Base-by-base conservation (phyloP, 2,888 invertebrate genomes). In the Tetragonula carbonaria region DNA sequence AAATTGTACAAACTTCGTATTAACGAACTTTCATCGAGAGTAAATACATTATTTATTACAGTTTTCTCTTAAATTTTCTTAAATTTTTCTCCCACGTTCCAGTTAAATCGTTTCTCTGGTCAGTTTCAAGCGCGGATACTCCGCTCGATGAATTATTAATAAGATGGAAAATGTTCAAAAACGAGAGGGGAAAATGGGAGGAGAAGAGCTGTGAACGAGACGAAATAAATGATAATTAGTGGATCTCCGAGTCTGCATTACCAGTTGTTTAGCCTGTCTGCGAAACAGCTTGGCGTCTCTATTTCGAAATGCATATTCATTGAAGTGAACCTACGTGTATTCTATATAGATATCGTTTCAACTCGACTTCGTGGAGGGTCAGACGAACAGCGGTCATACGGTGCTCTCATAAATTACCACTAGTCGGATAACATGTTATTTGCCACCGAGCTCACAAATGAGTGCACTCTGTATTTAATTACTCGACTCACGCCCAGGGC, bases 401-500 rank as follows among this genome's bases (percentile, higher is more conserved):
- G 84, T 70, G 89, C 66, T 84, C 91, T 91, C 93, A 93, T 93
- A 93, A 94, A 94, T 94, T 92, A 93, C 86, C 81, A 88, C 92
- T 92, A 90, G 92, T 86, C 86, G 87, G 88, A 83, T 89, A 94
- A 93, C 93, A 92, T 93, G 93, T 94, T 93, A 94, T 93, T 93
- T 92, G 93, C 93, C 92, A 94, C 93, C 83, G 92, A 92, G 92
- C 91, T 92, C 92, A 92, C 92, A 93, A 93, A 93, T 93, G 94
- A 93, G 93, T 93, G 93, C 93, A 93, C 92, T 93, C 93, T 93
- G 92, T 92, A 93, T 93, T 94, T 94, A 94, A 94, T 94, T 94
- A 93, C 92, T 92, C 90, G 91, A 88, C 91, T 93, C 93, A 94
- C 94, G 94, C 94, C 94, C 93, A 92, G 93, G 92, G 92, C 92